phyloP scores from a whole-genome alignment of 2,797 vertebrate genomes.

The Brotula barbata region DNA sequence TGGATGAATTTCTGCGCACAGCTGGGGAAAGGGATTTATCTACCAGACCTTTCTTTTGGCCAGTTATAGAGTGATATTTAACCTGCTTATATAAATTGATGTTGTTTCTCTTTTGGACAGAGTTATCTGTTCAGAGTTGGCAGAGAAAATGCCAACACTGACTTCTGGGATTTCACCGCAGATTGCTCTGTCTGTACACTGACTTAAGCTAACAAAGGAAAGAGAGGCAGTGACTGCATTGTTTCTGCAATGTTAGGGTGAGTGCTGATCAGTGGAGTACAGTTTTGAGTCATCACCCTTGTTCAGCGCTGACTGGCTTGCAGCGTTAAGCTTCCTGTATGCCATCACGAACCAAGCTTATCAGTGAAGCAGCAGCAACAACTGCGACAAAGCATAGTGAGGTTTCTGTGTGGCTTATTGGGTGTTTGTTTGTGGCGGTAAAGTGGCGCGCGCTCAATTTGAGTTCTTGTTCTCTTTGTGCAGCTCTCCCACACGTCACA shows the following conservation, averaged over 20 bases:
- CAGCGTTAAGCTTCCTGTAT: slow-evolving; percentile 66
- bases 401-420: slow-evolving; percentile 41
- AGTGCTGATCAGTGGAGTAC: slow-evolving; percentile 40
- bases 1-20: too few species aligned
- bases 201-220: slow-evolving; percentile 37
- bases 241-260: slow-evolving; percentile 55
- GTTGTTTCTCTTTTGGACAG: background rate
- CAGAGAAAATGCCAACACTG: slow-evolving; percentile 2
- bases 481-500: background rate
- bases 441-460: slow-evolving; percentile 53
- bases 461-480: slow-evolving; percentile 39
- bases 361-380: slow-evolving; percentile 48
- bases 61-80: background rate
- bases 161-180: slow-evolving; percentile 13
- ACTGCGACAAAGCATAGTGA: slow-evolving; percentile 40
- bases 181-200: slow-evolving; percentile 10
- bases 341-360: slow-evolving; percentile 59
- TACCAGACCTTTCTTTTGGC: background rate
- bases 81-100: background rate
- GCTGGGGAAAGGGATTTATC: slow-evolving; percentile 7
- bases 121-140: background rate
- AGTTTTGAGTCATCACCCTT: slow-evolving; percentile 53
- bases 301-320: slow-evolving; percentile 27
- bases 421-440: slow-evolving; percentile 69
- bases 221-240: slow-evolving; percentile 41